phyloP scores from a whole-genome alignment of 2,888 invertebrate genomes.

The Ceramica pisi region DNA sequence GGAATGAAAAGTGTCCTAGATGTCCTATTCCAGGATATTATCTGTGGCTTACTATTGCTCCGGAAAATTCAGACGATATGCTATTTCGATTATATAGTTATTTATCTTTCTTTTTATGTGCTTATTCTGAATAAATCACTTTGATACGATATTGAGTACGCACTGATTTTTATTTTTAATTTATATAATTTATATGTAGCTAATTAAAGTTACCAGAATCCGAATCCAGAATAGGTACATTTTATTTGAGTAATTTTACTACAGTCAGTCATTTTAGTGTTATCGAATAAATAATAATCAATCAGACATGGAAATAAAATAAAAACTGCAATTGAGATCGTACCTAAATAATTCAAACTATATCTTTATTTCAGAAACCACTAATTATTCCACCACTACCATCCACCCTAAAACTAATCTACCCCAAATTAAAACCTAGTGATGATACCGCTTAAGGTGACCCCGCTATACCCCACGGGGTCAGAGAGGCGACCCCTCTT shows the following conservation, averaged over 20 bases:
- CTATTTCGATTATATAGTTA: constrained; percentile 1
- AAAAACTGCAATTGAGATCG: background rate
- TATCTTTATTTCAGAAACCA: too few relatives aligned
- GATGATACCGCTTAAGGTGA: constrained; percentile 36
- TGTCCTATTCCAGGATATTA: background rate
- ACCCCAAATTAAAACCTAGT: constrained; percentile 34
- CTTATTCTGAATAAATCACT: constrained; percentile 19
- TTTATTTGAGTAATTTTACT: background rate
- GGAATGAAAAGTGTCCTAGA: too few relatives aligned
- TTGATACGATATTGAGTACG: background rate
- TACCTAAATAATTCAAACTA: background rate
- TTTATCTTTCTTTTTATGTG: constrained; percentile 11
- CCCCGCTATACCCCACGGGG: constrained; percentile 24
- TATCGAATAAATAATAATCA: too few relatives aligned
- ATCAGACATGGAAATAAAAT: background rate
- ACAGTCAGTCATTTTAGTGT: too few relatives aligned
- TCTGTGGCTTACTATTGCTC: background rate
- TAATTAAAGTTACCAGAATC: too few relatives aligned
- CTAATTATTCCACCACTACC: constrained; percentile 2
- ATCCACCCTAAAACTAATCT: constrained; percentile 28
- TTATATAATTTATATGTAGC: background rate
- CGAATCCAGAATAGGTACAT: background rate
- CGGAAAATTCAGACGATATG: background rate
- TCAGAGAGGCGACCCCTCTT: constrained; percentile 18
- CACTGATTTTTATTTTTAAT: background rate